phyloP scores from a whole-genome alignment of 2,888 invertebrate genomes.

The Melieria crassipennis region DNA sequence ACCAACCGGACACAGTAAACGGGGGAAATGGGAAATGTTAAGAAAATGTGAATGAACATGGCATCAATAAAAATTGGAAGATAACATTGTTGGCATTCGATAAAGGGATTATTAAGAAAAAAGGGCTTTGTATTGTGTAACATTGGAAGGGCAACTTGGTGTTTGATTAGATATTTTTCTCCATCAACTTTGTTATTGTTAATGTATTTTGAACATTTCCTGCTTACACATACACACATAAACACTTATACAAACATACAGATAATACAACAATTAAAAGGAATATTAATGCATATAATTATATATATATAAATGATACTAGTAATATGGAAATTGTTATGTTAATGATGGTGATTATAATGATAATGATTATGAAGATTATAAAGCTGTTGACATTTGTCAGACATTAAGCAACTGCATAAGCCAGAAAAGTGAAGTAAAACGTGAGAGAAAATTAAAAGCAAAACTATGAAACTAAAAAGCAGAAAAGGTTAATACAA shows the following conservation, averaged over 20 bases:
- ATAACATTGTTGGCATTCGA: too few relatives aligned
- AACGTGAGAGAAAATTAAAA: not conserved
- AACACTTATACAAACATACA: constrained; percentile 14
- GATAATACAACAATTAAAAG: not conserved
- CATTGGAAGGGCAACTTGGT: too few relatives aligned
- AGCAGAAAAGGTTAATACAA: not conserved
- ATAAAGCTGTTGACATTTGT: not conserved
- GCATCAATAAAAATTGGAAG: too few relatives aligned
- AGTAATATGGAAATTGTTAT: constrained; percentile 14
- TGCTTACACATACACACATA: constrained; percentile 1
- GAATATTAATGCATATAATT: too few relatives aligned
- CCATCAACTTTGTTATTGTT: too few relatives aligned
- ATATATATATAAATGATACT: not conserved
- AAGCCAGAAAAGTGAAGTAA: not conserved
- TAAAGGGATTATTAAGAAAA: too few relatives aligned
- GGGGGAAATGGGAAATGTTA: not conserved
- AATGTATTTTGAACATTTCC: constrained; percentile 15
- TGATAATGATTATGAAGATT: too few relatives aligned
- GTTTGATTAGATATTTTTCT: too few relatives aligned
- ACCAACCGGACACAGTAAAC: not conserved
- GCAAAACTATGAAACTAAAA: not conserved
- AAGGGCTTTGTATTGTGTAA: too few relatives aligned
- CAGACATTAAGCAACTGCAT: constrained; percentile 14
- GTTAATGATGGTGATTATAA: not conserved
- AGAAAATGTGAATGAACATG: too few relatives aligned